These are phyloP conservation scores for Phalacrocorax pelagicus DNA, from an alignment of 2,113 vertebrate species.

Conservation along the genomic window DNA sequence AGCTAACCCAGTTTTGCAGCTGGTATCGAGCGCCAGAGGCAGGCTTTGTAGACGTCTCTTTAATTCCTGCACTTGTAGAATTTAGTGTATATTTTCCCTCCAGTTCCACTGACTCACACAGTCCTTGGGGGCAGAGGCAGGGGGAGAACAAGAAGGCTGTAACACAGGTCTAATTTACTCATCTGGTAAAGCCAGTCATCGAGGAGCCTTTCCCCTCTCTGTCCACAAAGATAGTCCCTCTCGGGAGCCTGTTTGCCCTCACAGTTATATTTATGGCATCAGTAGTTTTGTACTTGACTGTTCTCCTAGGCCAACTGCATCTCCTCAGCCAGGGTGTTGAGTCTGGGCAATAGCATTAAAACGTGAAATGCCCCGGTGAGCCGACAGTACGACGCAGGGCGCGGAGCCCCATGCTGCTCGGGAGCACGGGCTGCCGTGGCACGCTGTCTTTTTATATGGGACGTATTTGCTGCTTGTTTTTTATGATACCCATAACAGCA, in stretches of 20 bases:
- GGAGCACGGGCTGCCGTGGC: background rate
- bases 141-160: background rate
- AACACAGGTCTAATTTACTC: conserved; percentile 2
- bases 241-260: background rate
- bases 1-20: conserved; percentile 44
- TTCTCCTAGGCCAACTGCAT: background rate
- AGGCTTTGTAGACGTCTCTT: conserved; percentile 44
- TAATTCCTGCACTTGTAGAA: conserved; percentile 47
- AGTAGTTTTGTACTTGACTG: background rate
- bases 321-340: background rate
- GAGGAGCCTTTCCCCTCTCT: background rate
- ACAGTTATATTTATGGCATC: background rate
- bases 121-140: background rate
- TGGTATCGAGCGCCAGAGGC: conserved; percentile 36
- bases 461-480: background rate
- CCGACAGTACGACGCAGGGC: rapidly evolving
- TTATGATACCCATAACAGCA: background rate
- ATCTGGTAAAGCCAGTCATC: background rate
- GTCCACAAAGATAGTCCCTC: background rate
- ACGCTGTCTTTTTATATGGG: background rate
- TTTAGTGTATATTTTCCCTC: conserved; percentile 33
- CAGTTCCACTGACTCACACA: conserved; percentile 40
- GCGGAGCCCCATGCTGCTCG: rapidly evolving
- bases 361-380: background rate
- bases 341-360: background rate